Conservation (phyloP, 2,113 vertebrate species). For the Patagioenas fasciata region DNA sequence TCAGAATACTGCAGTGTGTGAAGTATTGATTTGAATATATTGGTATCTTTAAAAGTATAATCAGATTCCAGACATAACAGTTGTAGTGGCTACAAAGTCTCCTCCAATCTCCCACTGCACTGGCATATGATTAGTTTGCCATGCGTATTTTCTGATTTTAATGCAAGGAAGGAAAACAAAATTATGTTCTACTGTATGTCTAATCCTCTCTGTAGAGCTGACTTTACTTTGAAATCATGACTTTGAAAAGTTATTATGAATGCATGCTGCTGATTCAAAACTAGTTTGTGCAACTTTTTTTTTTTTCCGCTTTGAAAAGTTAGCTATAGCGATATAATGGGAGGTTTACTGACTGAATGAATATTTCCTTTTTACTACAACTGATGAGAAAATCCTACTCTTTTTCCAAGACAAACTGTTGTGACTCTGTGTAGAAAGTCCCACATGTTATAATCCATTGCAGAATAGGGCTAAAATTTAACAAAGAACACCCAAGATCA, state of each 20-base stretch:
- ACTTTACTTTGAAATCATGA: neutral
- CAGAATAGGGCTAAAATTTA: neutral
- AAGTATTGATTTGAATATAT: neutral
- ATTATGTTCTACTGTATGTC: neutral
- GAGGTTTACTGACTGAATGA: neutral
- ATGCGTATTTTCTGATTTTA: neutral
- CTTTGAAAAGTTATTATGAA: neutral
- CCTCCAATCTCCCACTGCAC: neutral
- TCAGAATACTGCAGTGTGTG: neutral
- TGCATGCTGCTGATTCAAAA: neutral
- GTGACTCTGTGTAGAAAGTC: neutral
- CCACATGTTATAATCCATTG: neutral
- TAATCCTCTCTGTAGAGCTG: neutral
- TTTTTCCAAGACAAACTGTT: neutral
- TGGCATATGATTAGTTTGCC: neutral
- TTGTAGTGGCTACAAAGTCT: neutral
- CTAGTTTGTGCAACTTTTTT: neutral
- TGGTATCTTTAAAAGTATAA: neutral
- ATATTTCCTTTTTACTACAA: neutral
- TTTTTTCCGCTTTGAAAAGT: neutral
- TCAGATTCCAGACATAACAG: neutral
- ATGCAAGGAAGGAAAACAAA: neutral
- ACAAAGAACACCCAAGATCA: neutral
- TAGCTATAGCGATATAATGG: neutral
- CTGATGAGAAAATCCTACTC: neutral